Evolutionary conservation across 2,113 vertebrate species (phyloP), one percentile per base, ranked within the genome.

Genomic region (Lagenorhynchus albirostris): DNA sequence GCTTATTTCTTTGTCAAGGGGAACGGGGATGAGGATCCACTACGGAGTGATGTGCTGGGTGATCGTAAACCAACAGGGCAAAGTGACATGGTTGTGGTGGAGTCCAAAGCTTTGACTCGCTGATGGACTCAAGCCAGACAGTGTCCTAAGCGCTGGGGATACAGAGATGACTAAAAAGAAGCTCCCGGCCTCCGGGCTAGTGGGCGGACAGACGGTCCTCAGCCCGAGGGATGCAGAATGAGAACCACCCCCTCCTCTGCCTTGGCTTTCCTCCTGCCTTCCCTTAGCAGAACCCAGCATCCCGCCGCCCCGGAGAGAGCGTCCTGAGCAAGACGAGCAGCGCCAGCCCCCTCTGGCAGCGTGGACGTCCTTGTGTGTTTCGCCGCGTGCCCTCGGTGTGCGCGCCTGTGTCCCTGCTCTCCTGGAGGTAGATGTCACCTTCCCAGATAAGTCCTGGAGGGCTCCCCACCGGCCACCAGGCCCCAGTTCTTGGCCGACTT

Each of bases 351-450:
- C 18, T 55, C 74, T 7, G 26, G 44, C 12, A 31, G 25, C 3
- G 1, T 9, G 81, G 5, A 2, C 25, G 3, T 26, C 53, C 38
- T n/a, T 25, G 4, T 5, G 55, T 13, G 5, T 67, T 20, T 20
- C 2, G 21, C 11, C 9, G 26, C 0, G 2, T 90, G 73, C 12
- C 81, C 21, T 79, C 4, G 0, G 0, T 7, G 0, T 29, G 36
- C 9, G 0, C 60, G 38, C 70, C 41, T 26, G 1, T 9, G 60
- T 36, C 80, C n/a, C 73, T 9, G 36, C 58, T 15, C 26, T 80
- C 80, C 50, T 23, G 31, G 23, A 68, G 23, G 18, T 50, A 31
- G 77, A 44, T 21, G 26, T 33, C 60, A 15, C 41, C 55, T 71
- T 92, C 60, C 88, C 60, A 25, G 58, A 33, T 41, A 41, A 89